phyloP scores from a whole-genome alignment of 2,888 invertebrate species.

The Himalopsyche japonica region DNA sequence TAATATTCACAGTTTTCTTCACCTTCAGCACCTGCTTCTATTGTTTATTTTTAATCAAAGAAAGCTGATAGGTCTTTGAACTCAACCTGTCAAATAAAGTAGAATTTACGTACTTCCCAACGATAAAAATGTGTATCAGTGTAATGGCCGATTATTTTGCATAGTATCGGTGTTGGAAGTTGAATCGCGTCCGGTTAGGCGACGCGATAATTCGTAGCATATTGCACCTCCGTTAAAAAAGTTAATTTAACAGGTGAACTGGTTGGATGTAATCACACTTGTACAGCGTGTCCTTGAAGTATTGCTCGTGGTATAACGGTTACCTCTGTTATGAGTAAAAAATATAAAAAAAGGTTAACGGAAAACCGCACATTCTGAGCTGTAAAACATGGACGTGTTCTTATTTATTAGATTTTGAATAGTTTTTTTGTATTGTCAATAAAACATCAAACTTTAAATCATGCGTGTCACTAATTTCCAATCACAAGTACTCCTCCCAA shows the following conservation, averaged over 20 bases:
- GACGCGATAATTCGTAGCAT: conserved; percentile 6
- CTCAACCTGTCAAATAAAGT: neutral
- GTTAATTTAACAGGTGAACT: neutral
- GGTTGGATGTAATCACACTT: neutral
- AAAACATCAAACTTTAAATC: too few relatives aligned
- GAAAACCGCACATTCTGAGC: too few relatives aligned
- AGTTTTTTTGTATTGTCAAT: too few relatives aligned
- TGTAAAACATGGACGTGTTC: too few relatives aligned
- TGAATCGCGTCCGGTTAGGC: neutral
- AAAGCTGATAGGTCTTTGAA: neutral
- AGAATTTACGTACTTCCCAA: neutral
- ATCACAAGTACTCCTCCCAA: too few relatives aligned
- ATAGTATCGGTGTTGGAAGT: neutral
- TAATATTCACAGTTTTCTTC: too few relatives aligned
- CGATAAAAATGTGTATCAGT: neutral
- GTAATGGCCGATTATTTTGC: neutral
- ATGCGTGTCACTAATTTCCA: too few relatives aligned
- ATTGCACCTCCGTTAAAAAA: conserved; percentile 14
- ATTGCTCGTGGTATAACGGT: too few relatives aligned
- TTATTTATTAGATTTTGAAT: too few relatives aligned
- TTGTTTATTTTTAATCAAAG: neutral
- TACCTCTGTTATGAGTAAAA: too few relatives aligned
- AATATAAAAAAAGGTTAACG: too few relatives aligned
- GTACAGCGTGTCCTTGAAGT: neutral
- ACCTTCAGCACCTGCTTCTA: too few relatives aligned